Evolutionary conservation across 2,113 vertebrate species (phyloP), one percentile per base, ranked within the genome.

Genomic region (Sylvietta virens): DNA sequence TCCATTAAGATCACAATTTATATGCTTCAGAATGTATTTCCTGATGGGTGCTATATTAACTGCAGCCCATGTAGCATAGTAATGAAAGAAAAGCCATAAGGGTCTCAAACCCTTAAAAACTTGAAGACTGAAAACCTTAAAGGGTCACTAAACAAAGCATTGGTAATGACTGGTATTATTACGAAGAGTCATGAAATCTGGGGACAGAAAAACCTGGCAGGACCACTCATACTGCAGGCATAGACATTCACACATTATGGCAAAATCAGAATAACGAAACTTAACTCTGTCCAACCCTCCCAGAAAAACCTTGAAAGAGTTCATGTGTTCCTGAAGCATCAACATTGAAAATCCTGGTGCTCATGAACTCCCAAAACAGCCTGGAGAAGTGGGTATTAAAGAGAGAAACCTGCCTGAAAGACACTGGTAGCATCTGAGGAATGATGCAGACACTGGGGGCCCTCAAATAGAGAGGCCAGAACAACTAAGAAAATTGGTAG

Each of bases 11-110:
- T 69, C 23, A 80, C 18, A 58, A 88, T 78, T 66, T 60, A 53
- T 48, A 14, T 40, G 69, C 81, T 92, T 92, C 66, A 92, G 23
- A 93, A 90, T 72, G 19, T 73, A 37, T 78, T 93, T 90, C 62
- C 26, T 88, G 61, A 69, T 70, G 69, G 74, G 7, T 50, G 39
- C 27, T 72, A 31, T 61, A 79, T 62, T 37, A 90, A 89, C 31
- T 26, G 51, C 37, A 58, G 44, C 26, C 44, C 44, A 31, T 12
- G 44, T 17, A 76, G 37, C 37, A 44, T 27, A 50, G 10, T 31
- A 56, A 33, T 42, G 35, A 56, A 42, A 64, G 42, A 72, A 48
- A 71, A 88, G 18, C 6, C 12, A 21, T 70, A 54, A 61, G 19
- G 23, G 8, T 65, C 31, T 72, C 42, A 65, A 64, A 50, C 37